A percentile compares a stretch with the other conserved stretches of the same genome.
These are phyloP conservation scores for Cassiopea andromeda DNA, from an alignment of 30 jellyfish, hydroid and myxozoan genomes.

Conservation along the genomic window DNA sequence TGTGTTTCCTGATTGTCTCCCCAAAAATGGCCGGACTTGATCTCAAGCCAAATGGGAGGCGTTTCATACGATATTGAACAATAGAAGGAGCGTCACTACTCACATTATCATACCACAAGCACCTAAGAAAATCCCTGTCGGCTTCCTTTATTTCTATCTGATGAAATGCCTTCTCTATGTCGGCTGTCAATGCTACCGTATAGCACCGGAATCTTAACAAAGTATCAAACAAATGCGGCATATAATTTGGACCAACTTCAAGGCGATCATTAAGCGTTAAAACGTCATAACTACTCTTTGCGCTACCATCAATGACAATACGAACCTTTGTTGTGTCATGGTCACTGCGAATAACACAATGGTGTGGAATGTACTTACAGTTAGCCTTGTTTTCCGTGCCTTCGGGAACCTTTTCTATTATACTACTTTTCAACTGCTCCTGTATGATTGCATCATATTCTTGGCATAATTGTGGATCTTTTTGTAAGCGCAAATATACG, in stretches of 20 bases:
- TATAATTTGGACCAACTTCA: slow-evolving; percentile 5
- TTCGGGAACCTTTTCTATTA: slow-evolving; percentile 20
- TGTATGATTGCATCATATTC: background rate
- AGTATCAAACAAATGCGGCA: slow-evolving; percentile 15
- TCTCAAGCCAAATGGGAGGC: slow-evolving; percentile 35
- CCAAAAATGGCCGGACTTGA: slow-evolving; percentile 33
- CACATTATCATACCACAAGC: slow-evolving; percentile 43
- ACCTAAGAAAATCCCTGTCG: slow-evolving; percentile 41
- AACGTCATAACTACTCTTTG: background rate
- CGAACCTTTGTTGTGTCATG: slow-evolving; percentile 46
- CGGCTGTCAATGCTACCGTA: slow-evolving; percentile 12
- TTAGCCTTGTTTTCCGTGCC: background rate
- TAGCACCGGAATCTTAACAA: slow-evolving; percentile 15
- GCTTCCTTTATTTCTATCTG: slow-evolving; percentile 33
- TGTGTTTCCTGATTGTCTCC: slow-evolving; percentile 37
- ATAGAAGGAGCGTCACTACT: slow-evolving; percentile 1
- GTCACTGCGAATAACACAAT: slow-evolving; percentile 30
- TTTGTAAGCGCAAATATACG: slow-evolving; percentile 1
- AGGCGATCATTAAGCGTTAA: slow-evolving; percentile 36
- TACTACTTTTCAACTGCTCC: slow-evolving; percentile 1
- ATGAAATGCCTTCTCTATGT: slow-evolving; percentile 48
- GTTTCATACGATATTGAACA: slow-evolving; percentile 10
- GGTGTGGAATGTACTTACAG: slow-evolving; percentile 13
- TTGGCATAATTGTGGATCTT: background rate
- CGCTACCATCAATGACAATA: slow-evolving; percentile 36